Percentiles rank a stretch among this genome's conserved stretches.
Conservation (phyloP, 2,797 vertebrate genomes). For the Falco concolor region DNA sequence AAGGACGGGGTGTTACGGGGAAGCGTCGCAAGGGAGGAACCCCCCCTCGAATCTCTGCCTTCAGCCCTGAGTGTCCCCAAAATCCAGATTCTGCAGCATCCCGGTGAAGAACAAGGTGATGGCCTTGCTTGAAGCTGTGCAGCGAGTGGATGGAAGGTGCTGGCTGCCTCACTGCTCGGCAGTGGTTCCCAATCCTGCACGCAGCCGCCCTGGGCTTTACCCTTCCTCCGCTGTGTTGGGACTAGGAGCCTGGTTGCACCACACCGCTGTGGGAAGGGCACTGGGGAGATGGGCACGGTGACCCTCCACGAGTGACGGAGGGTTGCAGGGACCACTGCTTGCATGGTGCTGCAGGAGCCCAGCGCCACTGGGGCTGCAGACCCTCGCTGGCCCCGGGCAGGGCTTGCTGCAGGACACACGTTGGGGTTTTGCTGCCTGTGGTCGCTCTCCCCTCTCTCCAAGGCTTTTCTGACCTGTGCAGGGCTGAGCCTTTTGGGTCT, state of each 20-base stretch:
- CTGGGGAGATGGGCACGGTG: neutral
- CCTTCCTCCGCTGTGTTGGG: rapidly evolving
- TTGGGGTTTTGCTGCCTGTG: neutral
- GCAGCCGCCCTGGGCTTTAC: neutral
- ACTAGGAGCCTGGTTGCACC: neutral
- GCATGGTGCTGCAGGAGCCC: neutral
- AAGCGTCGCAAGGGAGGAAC: rapidly evolving
- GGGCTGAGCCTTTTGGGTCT: neutral
- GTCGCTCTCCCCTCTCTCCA: neutral
- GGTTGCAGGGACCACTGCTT: neutral
- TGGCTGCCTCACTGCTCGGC: rapidly evolving
- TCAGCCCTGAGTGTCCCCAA: rapidly evolving
- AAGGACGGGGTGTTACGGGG: neutral
- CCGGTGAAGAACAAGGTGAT: neutral
- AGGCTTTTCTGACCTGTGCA: neutral
- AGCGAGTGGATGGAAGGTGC: neutral
- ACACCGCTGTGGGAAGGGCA: rapidly evolving
- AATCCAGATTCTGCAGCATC: neutral
- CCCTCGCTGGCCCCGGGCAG: rapidly evolving
- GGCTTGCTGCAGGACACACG: neutral
- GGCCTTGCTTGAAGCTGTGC: neutral
- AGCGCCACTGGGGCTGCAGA: neutral
- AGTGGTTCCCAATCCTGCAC: rapidly evolving
- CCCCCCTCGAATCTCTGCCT: neutral
- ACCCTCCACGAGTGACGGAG: neutral